Evolutionary conservation across 2,888 invertebrate species (phyloP).

Genomic region (Orthonevra nobilis): DNA sequence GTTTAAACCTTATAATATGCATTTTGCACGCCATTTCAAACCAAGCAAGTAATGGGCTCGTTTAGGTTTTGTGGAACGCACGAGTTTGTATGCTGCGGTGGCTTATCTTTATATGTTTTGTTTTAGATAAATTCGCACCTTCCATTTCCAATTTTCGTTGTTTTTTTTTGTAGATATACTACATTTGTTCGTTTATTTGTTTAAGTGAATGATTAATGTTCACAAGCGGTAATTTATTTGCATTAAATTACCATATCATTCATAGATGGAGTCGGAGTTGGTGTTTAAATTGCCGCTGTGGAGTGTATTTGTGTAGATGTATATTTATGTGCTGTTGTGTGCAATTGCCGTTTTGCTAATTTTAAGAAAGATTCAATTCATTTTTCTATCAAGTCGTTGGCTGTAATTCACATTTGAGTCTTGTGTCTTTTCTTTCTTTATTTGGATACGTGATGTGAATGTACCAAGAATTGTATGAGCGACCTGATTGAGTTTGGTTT

Average conservation of each 20-base stretch:
- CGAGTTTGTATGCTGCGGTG: constrained; percentile 24
- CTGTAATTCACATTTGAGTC: constrained; percentile 37
- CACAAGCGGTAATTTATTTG: constrained; percentile 77
- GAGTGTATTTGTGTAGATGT: no score
- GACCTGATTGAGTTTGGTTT: neutral
- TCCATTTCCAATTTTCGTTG: constrained; percentile 5
- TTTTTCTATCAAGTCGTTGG: no score
- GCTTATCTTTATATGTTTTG: constrained; percentile 64
- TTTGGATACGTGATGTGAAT: constrained; percentile 12
- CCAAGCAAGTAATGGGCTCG: constrained; percentile 56
- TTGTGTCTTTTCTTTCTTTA: constrained; percentile 4
- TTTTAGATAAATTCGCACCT: constrained; percentile 68
- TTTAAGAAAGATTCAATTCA: constrained; percentile 42
- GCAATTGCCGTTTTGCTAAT: constrained; percentile 41
- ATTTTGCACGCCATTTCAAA: constrained; percentile 64
- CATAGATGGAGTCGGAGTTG: constrained; percentile 3
- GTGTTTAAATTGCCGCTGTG: neutral
- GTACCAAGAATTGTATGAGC: neutral
- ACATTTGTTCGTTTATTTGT: constrained; percentile 67
- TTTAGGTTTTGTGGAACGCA: constrained; percentile 52
- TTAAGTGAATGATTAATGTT: constrained; percentile 71
- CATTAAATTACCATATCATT: constrained; percentile 75
- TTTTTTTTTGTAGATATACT: constrained; percentile 10
- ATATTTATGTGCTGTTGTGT: neutral
- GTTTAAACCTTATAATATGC: constrained; percentile 60